These are phyloP conservation scores for Varecia variegata DNA, from an alignment of 2,797 vertebrate species.

Conservation along the genomic window DNA sequence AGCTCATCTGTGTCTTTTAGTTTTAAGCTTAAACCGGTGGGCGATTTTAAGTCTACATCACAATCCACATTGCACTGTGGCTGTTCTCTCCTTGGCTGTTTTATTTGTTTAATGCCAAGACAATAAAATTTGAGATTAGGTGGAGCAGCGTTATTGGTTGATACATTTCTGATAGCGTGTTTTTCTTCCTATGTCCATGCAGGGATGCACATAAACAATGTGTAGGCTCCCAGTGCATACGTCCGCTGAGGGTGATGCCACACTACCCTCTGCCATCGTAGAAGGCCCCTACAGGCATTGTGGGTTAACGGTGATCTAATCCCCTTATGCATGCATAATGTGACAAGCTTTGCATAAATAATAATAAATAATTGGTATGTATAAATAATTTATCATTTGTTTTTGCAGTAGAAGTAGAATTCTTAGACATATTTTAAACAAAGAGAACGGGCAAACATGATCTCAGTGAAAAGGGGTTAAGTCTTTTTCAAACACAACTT, in stretches of 20 bases:
- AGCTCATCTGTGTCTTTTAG: conserved; percentile 23
- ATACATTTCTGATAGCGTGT: conserved; percentile 28
- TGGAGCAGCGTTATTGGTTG: conserved; percentile 11
- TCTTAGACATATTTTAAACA: conserved; percentile 87
- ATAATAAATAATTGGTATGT: conserved; percentile 99
- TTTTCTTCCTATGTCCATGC: conserved; percentile 50
- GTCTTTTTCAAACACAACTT: conserved; percentile 74
- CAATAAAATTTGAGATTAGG: conserved; percentile 29
- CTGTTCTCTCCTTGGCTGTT: conserved; percentile 1
- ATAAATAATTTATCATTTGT: conserved; percentile 99
- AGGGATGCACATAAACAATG: conserved; percentile 67
- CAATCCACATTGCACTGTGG: not conserved
- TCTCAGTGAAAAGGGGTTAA: conserved; percentile 83
- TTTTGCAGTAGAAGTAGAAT: conserved; percentile 98
- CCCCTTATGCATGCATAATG: conserved; percentile 98
- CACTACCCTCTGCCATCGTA: conserved; percentile 79
- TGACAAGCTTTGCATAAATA: conserved; percentile 99
- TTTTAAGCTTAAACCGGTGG: conserved; percentile 60
- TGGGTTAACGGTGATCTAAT: conserved; percentile 95
- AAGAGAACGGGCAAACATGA: conserved; percentile 82
- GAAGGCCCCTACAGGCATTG: conserved; percentile 89
- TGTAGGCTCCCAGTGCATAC: conserved; percentile 68
- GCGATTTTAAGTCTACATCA: not conserved
- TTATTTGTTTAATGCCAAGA: conserved; percentile 50
- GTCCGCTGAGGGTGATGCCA: conserved; percentile 76